These are phyloP conservation scores for Danionella dracula DNA, from an alignment of 2,797 vertebrate species.

Conservation along the genomic window DNA sequence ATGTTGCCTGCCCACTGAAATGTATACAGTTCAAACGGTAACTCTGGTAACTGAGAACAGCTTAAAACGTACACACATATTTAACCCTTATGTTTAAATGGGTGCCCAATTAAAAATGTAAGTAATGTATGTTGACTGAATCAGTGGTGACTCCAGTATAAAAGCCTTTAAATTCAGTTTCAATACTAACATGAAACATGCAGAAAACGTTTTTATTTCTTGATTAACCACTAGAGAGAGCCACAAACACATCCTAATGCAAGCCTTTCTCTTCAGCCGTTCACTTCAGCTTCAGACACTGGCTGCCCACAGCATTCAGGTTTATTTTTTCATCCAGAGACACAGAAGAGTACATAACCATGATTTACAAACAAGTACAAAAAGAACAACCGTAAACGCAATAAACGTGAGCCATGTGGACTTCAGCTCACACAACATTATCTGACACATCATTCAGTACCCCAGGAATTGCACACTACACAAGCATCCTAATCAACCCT, in stretches of 20 bases:
- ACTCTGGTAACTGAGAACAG: no score
- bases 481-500: conserved; percentile 64
- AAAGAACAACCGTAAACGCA: conserved; percentile 22
- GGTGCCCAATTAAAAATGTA: no score
- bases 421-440: conserved; percentile 40
- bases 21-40: no score
- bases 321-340: conserved; percentile 26
- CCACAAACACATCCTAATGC: not conserved
- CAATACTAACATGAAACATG: no score
- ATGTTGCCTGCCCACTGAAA: no score
- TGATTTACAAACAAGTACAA: conserved; percentile 32
- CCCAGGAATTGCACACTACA: conserved; percentile 71
- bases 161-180: no score
- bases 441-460: conserved; percentile 53
- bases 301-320: not conserved
- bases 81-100: no score
- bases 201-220: not conserved
- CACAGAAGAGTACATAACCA: conserved; percentile 8
- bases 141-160: no score
- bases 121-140: no score
- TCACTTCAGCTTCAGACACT: not conserved
- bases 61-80: no score
- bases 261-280: not conserved
- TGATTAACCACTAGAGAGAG: not conserved
- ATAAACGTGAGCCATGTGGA: not conserved